Evolutionary conservation across 2,888 invertebrate genomes (phyloP), one percentile per base, ranked within the genome.

Genomic region (Iselma pallidipennis): DNA sequence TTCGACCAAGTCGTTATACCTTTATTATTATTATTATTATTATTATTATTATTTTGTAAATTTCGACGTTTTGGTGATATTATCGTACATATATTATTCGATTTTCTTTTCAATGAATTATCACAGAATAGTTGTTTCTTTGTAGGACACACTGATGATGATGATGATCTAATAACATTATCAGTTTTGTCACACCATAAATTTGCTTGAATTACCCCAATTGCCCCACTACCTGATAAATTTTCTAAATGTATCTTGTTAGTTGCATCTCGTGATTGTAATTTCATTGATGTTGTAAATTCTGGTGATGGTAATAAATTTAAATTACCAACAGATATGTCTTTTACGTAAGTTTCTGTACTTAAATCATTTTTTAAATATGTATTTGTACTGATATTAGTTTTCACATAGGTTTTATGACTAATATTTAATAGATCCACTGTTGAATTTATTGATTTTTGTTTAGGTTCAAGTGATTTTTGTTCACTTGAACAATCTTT

Each of bases 391-490:
- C 73, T 76, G 9, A 70, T 28, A 37, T 85, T 84, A 5, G 66
- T 70, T 74, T 85, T 86, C 5, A 84, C 83, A 64, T 81, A 86
- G 1, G 86, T 86, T 67, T 85, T 85, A 1, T 83, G 82, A 71
- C 82, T 63, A 12, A 49, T 33, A 16, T 26, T 19, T n/a, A 23
- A 26, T 33, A 26, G 26, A 49, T 45, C 14, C 4, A 4, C 9
- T 49, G 23, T 31, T 19, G 14, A 37, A 21, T 26, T 21, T 37
- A 19, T 19, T 28, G 45, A 28, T 28, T 45, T 4, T 1, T 49
- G 21, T 56, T 51, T 56, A 26, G 28, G 1, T 1, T 25, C 29
- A 51, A 25, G 55, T 19, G 63, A 67, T 49, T 69, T 71, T 21
- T 66, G 64, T 14, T 61, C 71, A 37, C 69, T 69, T n/a, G 69